A percentile compares a stretch with the other conserved stretches of the same genome.
Evolutionary conservation across 1,140 invertebrate genomes (phyloP).

Genomic region (Medauroidea extradentata): DNA sequence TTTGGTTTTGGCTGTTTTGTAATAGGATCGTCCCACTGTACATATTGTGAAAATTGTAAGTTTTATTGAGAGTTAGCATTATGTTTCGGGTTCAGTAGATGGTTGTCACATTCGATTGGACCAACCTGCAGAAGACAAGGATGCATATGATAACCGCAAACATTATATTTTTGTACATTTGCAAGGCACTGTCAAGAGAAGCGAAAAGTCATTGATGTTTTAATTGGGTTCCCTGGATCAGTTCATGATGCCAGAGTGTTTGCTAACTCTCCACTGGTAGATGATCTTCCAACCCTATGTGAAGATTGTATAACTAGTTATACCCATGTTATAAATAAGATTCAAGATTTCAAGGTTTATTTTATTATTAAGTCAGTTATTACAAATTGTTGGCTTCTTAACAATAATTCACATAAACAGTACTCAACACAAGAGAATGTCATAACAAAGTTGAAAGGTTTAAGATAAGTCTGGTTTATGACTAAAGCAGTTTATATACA

Average conservation of each 20-base stretch:
- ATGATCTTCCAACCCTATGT: background rate
- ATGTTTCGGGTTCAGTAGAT: slow-evolving; percentile 25
- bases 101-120: slow-evolving; percentile 25
- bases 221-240: slow-evolving; percentile 22
- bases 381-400: too few species aligned
- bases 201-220: slow-evolving; percentile 19
- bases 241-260: slow-evolving; percentile 21
- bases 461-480: too few species aligned
- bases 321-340: too few species aligned
- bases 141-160: slow-evolving; percentile 26
- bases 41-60: too few species aligned
- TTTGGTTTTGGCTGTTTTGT: too few species aligned
- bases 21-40: too few species aligned
- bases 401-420: too few species aligned
- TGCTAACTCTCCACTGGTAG: background rate
- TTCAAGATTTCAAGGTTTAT: too few species aligned
- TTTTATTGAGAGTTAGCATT: background rate
- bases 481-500: too few species aligned
- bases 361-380: too few species aligned
- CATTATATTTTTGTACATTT: slow-evolving; percentile 24
- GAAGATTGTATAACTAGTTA: background rate
- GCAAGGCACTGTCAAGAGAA: slow-evolving; percentile 14
- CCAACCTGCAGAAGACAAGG: slow-evolving; percentile 21
- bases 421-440: too few species aligned
- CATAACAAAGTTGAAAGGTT: too few species aligned